Evolutionary conservation across 2,113 vertebrate genomes (phyloP).

Genomic region (Himantopus leucocephalus): DNA sequence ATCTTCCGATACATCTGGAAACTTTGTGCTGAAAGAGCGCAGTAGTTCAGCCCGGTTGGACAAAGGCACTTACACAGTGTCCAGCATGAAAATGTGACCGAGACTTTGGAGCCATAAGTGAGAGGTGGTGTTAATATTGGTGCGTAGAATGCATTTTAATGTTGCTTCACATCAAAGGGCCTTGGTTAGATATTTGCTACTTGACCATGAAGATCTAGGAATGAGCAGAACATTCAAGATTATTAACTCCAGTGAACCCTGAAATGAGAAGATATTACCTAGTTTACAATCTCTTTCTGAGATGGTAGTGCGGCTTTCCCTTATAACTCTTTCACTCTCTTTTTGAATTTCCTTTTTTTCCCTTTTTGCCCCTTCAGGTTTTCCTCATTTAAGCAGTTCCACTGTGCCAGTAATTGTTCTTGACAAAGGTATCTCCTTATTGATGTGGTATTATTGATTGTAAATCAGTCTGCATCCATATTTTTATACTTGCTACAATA

Average conservation of each 20-base stretch:
- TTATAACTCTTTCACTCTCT: not conserved
- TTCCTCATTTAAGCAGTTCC: not conserved
- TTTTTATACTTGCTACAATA: not conserved
- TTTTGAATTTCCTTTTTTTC: not conserved
- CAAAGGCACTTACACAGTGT: not conserved
- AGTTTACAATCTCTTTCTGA: not conserved
- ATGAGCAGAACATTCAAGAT: conserved; percentile 28
- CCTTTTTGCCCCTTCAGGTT: not conserved
- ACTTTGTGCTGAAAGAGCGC: not conserved
- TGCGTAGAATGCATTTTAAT: not conserved
- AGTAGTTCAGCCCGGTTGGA: not conserved
- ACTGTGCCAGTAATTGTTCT: not conserved
- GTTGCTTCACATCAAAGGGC: not conserved
- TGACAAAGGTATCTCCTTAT: not conserved
- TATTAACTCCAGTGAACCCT: conserved; percentile 56
- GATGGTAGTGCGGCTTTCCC: not conserved
- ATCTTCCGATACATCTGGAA: not conserved
- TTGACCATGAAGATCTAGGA: conserved; percentile 34
- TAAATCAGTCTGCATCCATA: not conserved
- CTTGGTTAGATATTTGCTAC: not conserved
- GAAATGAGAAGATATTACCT: conserved; percentile 46
- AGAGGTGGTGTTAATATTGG: not conserved
- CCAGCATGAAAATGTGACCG: fast-evolving
- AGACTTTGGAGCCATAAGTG: not conserved
- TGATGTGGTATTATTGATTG: not conserved